These are phyloP conservation scores for Cyphomyrus discorhynchus DNA, from an alignment of 2,113 vertebrate genomes.

Conservation along the genomic window DNA sequence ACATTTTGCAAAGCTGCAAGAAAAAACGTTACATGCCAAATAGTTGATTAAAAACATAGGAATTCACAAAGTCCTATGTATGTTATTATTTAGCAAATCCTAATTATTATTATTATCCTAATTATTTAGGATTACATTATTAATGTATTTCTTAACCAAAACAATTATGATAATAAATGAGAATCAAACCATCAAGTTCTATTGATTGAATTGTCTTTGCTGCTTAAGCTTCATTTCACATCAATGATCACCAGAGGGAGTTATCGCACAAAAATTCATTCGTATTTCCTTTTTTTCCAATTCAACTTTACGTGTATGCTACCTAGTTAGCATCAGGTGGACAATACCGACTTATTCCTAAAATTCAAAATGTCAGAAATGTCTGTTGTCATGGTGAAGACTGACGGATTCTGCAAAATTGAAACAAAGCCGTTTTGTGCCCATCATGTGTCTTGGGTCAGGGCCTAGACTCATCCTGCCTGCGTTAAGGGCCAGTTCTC, in stretches of 20 bases:
- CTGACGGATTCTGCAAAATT: neutral
- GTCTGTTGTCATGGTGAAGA: neutral
- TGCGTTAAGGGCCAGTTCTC: conserved; percentile 29
- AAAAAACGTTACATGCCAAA: neutral
- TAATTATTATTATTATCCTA: neutral
- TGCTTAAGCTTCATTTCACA: conserved; percentile 14
- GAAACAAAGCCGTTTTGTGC: neutral
- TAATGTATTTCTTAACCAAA: neutral
- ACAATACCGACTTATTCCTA: neutral
- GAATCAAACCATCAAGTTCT: neutral
- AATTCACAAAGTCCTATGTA: neutral
- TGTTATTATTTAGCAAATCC: neutral
- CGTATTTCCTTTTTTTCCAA: neutral
- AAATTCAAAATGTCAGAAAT: neutral
- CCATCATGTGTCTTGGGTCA: neutral
- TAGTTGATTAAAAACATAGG: neutral
- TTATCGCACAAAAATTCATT: neutral
- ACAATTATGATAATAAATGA: neutral
- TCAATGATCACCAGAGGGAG: conserved; percentile 29
- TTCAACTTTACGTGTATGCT: neutral
- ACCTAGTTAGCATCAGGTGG: neutral
- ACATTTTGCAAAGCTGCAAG: neutral
- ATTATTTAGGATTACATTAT: neutral
- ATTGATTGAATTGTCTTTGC: neutral
- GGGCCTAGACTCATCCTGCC: neutral